Evolutionary conservation across 2,888 invertebrate genomes (phyloP).

Genomic region (Erpobdella octoculata): DNA sequence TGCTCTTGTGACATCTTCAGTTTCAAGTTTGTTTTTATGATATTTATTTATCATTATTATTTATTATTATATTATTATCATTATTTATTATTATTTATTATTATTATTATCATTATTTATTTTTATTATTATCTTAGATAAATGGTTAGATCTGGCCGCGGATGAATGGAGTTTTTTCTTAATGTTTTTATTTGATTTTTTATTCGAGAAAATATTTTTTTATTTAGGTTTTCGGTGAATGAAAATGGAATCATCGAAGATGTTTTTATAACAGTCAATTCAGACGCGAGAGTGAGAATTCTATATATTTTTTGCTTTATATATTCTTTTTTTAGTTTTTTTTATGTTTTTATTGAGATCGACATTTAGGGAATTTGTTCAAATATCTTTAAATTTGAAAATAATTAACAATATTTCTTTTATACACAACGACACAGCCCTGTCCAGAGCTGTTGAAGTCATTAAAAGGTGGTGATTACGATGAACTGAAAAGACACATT

Average conservation of each 20-base stretch:
- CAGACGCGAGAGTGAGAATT: slow-evolving; percentile 4
- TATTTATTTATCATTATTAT: too few relatives aligned
- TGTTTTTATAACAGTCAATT: slow-evolving; percentile 13
- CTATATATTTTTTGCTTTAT: neutral
- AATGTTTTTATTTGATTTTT: too few relatives aligned
- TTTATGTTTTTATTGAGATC: neutral
- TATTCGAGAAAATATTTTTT: too few relatives aligned
- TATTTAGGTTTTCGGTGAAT: neutral
- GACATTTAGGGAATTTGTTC: neutral
- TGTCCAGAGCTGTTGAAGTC: slow-evolving; percentile 29
- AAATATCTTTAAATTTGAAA: neutral
- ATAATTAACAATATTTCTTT: neutral
- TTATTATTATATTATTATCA: too few relatives aligned
- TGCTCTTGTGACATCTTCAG: neutral
- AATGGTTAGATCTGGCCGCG: too few relatives aligned
- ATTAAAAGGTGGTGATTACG: slow-evolving; percentile 71
- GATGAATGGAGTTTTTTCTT: too few relatives aligned
- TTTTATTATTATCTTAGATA: too few relatives aligned
- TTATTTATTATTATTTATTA: too few relatives aligned
- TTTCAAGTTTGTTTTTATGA: neutral
- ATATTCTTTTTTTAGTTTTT: neutral
- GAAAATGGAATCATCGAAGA: slow-evolving; percentile 4
- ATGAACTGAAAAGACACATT: slow-evolving; percentile 83
- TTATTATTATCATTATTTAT: too few relatives aligned
- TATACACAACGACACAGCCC: slow-evolving; percentile 23